Evolutionary conservation across 2,888 invertebrate species (phyloP).

Genomic region (Camponotus fellah): DNA sequence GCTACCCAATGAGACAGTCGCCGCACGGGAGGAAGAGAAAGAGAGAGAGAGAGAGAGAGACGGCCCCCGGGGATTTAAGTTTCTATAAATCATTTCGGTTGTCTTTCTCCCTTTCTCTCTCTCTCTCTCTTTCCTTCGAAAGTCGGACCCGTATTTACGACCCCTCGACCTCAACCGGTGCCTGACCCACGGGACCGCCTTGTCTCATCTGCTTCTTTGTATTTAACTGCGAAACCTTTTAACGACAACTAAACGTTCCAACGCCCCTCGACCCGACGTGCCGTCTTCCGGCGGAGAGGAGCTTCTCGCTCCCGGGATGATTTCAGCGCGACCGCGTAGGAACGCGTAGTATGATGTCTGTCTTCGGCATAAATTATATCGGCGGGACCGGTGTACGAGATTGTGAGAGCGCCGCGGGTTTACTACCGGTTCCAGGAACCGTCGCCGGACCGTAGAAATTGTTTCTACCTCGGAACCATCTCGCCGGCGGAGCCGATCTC

Average conservation of each 20-base stretch:
- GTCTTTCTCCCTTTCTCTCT: neutral
- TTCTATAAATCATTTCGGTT: conserved; percentile 85
- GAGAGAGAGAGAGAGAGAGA: neutral
- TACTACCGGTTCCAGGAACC: conserved; percentile 69
- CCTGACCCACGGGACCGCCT: conserved; percentile 70
- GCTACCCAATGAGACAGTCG: conserved; percentile 61
- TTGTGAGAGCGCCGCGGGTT: conserved; percentile 51
- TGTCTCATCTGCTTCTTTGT: conserved; percentile 76
- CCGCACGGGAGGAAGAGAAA: conserved; percentile 14
- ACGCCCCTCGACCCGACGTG: conserved; percentile 13
- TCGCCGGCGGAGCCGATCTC: neutral
- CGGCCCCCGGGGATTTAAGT: conserved; percentile 81
- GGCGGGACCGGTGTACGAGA: conserved; percentile 38
- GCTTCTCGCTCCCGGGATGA: conserved; percentile 41
- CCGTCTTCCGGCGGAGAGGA: conserved; percentile 19
- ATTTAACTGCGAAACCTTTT: conserved; percentile 79
- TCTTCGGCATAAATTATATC: conserved; percentile 74
- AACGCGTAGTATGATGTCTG: conserved; percentile 48
- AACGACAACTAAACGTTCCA: conserved; percentile 82
- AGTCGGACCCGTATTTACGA: conserved; percentile 83
- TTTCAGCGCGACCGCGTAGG: conserved; percentile 41
- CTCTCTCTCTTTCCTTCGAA: conserved; percentile 74
- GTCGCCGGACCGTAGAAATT: conserved; percentile 38
- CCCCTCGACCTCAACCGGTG: conserved; percentile 74
- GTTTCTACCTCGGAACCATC: conserved; percentile 30